These are phyloP conservation scores for human DNA, from an alignment of 2,113 vertebrate genomes.

Conservation along the genomic window GRCh38 chr1:159163501-159164000, in stretches of 20 bases:
- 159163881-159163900: not conserved
- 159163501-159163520: not conserved
- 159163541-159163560: not conserved
- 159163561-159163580: not conserved
- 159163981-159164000: not conserved
- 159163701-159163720: not conserved
- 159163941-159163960: not conserved
- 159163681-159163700: not conserved
- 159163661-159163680: not conserved
- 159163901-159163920: not conserved
- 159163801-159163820: constrained; percentile 36
- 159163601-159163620: not conserved
- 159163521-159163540: not conserved
- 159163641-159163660: not conserved
- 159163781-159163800: constrained; percentile 21
- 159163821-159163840: not conserved
- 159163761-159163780: not conserved
- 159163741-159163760: not conserved
- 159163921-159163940: not conserved
- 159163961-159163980: not conserved
- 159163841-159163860: not conserved
- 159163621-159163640: not conserved
- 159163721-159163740: not conserved
- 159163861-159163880: not conserved
- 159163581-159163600: not conserved